phyloP scores from a whole-genome alignment of 1,140 invertebrate species.

The Vollenhovia emeryi region DNA sequence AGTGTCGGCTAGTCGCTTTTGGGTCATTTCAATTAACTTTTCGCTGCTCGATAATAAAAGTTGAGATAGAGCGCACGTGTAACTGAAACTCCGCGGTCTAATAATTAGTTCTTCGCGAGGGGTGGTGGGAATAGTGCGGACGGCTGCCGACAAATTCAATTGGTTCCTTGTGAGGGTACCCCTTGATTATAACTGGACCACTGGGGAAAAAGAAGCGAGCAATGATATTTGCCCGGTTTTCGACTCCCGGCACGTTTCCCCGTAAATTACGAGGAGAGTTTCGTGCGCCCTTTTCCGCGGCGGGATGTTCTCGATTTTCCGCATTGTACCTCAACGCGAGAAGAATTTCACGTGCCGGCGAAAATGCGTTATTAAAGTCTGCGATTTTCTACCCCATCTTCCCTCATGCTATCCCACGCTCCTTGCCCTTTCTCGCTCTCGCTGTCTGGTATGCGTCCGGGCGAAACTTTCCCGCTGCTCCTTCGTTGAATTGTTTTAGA shows the following conservation, averaged over 20 bases:
- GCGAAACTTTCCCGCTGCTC: constrained; percentile 33
- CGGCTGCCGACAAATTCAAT: constrained; percentile 68
- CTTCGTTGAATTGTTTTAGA: constrained; percentile 58
- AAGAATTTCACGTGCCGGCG: constrained; percentile 62
- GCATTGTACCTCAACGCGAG: constrained; percentile 67
- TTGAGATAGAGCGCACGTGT: constrained; percentile 55
- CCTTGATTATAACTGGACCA: constrained; percentile 71
- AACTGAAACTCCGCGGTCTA: constrained; percentile 62
- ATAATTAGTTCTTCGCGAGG: constrained; percentile 64
- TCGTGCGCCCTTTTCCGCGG: constrained; percentile 61
- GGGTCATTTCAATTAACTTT: constrained; percentile 40
- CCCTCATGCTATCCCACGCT: not conserved
- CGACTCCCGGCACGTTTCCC: constrained; percentile 65
- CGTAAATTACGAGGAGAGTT: constrained; percentile 69
- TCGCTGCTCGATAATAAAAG: constrained; percentile 50
- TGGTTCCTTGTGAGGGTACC: constrained; percentile 60
- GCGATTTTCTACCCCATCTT: constrained; percentile 32
- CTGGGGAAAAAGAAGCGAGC: constrained; percentile 60
- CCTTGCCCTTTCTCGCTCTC: constrained; percentile 2
- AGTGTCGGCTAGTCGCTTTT: not conserved
- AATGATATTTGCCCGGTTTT: constrained; percentile 71
- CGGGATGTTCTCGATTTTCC: constrained; percentile 65
- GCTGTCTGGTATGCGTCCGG: constrained; percentile 48
- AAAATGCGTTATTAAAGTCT: constrained; percentile 69
- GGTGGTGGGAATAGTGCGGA: constrained; percentile 34